These are phyloP conservation scores for Zele albiditarsus DNA, from an alignment of 2,888 invertebrate species.

Conservation along the genomic window DNA sequence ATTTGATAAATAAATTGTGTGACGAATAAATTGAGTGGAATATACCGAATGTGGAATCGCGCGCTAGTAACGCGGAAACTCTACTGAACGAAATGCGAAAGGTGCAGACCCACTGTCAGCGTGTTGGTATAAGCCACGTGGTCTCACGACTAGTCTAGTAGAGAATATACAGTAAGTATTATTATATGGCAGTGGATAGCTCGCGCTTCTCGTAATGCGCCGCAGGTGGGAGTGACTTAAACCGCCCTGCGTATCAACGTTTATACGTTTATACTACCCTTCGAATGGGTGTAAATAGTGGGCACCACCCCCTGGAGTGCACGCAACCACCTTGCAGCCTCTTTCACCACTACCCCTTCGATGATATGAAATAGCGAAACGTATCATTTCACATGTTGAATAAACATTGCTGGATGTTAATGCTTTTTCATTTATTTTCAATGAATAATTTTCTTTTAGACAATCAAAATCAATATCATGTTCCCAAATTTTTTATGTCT, in stretches of 20 bases:
- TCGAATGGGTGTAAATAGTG: conserved; percentile 37
- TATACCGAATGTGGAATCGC: not conserved
- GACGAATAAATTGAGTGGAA: not conserved
- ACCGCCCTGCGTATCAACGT: conserved; percentile 60
- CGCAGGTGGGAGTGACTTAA: conserved; percentile 66
- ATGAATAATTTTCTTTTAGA: too few species aligned
- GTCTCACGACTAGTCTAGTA: conserved; percentile 13
- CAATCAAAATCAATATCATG: too few species aligned
- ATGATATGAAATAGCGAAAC: too few species aligned
- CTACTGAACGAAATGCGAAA: conserved; percentile 43
- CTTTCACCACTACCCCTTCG: not conserved
- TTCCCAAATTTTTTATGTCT: too few species aligned
- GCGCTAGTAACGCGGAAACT: conserved; percentile 29
- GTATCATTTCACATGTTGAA: too few species aligned
- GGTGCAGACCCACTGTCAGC: conserved; percentile 27
- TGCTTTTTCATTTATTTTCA: too few species aligned
- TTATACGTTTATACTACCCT: conserved; percentile 52
- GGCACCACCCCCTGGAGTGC: conserved; percentile 41
- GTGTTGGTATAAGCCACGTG: conserved; percentile 35
- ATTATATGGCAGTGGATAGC: conserved; percentile 17
- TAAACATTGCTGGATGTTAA: too few species aligned
- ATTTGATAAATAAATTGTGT: not conserved
- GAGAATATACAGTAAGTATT: not conserved
- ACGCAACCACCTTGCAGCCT: conserved; percentile 17
- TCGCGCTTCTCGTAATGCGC: conserved; percentile 54